Conservation (phyloP, 2,797 vertebrate genomes). For the Pseudochirops corinnae region DNA sequence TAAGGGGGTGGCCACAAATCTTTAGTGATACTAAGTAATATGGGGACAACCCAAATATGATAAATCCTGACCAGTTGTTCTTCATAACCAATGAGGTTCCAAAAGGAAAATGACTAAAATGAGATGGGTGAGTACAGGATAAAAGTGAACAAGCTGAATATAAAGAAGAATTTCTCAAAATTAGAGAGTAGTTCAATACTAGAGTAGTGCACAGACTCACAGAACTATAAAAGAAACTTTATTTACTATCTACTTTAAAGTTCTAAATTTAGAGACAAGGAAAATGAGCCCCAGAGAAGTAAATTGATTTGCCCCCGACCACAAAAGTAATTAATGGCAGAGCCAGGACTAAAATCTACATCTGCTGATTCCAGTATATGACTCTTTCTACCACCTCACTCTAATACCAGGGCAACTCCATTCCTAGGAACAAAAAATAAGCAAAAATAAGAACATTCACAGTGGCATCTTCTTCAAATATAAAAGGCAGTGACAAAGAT, state of each 20-base stretch:
- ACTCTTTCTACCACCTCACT: neutral
- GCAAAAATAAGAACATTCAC: neutral
- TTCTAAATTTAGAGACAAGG: neutral
- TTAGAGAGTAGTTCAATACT: neutral
- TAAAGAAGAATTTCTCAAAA: neutral
- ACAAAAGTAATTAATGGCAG: neutral
- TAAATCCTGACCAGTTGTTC: neutral
- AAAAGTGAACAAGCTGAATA: neutral
- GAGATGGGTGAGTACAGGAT: neutral
- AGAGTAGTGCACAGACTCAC: neutral
- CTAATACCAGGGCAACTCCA: neutral
- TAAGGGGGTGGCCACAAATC: neutral
- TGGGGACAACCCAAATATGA: neutral
- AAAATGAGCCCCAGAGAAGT: neutral
- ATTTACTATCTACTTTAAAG: neutral
- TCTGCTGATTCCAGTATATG: neutral
- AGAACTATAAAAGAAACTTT: neutral
- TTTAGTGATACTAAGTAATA: neutral
- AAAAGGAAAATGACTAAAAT: neutral
- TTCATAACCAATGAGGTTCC: neutral
- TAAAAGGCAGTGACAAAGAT: neutral
- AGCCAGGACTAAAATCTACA: neutral
- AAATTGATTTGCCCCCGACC: neutral
- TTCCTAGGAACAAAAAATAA: neutral
- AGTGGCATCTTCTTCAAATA: neutral